phyloP scores from a whole-genome alignment of 2,888 invertebrate species.

The Galeopsomyia nigrocyanea region DNA sequence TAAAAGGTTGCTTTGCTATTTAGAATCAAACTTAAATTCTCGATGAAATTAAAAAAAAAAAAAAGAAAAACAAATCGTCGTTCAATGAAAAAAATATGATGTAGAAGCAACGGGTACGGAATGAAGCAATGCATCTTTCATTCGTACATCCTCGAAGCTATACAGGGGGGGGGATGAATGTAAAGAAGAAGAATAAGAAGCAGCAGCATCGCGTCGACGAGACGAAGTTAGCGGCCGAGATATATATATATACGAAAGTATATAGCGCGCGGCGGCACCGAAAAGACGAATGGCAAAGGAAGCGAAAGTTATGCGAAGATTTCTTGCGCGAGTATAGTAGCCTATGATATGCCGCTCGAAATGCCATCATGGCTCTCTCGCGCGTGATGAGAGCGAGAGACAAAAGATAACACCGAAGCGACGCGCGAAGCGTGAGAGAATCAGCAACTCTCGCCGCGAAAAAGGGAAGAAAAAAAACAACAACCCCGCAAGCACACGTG shows the following conservation, averaged over 20 bases:
- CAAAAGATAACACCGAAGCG: constrained; percentile 14
- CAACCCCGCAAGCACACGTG: background rate
- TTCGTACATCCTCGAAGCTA: constrained; percentile 36
- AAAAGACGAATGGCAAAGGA: constrained; percentile 57
- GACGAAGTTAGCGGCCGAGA: too few species aligned
- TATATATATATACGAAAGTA: too few species aligned
- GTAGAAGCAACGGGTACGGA: constrained; percentile 47
- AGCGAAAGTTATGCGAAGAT: constrained; percentile 62
- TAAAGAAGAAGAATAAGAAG: constrained; percentile 45
- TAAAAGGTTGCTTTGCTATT: background rate
- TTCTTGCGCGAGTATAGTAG: constrained; percentile 57
- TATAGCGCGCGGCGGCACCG: constrained; percentile 50
- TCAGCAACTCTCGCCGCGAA: constrained; percentile 13
- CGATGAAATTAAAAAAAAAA: too few species aligned
- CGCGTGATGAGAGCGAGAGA: constrained; percentile 34
- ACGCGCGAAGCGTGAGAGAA: constrained; percentile 45
- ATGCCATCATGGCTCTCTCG: constrained; percentile 43
- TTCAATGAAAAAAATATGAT: background rate
- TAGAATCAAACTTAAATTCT: too few species aligned
- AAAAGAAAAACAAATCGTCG: constrained; percentile 1
- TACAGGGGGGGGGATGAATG: constrained; percentile 29
- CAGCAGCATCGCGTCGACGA: background rate
- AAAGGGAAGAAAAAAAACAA: constrained; percentile 1
- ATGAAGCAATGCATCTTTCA: constrained; percentile 64
- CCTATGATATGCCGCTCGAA: constrained; percentile 45